Evolutionary conservation across 2,888 invertebrate genomes (phyloP).

Genomic region (Drosophila colorata): DNA sequence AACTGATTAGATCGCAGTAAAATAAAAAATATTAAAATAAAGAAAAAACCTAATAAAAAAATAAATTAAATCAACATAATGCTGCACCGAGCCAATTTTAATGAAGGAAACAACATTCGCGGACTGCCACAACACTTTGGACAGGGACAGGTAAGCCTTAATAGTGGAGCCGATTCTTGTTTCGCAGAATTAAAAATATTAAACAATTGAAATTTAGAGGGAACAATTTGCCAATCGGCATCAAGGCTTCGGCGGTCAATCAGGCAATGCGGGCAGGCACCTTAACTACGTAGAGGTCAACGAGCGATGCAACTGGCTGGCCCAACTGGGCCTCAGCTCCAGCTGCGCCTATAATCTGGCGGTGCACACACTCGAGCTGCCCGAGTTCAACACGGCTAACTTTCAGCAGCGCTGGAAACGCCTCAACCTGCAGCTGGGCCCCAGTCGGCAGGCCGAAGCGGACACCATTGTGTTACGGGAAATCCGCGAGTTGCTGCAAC

Average conservation of each 20-base stretch:
- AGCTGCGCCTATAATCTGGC: slow-evolving; percentile 31
- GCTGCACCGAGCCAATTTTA: not conserved
- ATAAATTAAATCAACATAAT: slow-evolving; percentile 2
- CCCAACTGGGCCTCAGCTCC: slow-evolving; percentile 1
- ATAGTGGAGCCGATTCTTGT: not conserved
- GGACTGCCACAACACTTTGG: not conserved
- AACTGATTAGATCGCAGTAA: not conserved
- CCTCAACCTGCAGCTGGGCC: not conserved
- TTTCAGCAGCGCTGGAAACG: slow-evolving; percentile 7
- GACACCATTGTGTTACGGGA: slow-evolving; percentile 1
- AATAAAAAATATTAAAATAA: not conserved
- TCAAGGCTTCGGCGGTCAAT: rapidly evolving
- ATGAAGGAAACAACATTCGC: not conserved
- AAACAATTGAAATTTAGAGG: not conserved
- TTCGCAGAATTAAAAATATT: too few species aligned
- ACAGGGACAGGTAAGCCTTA: slow-evolving; percentile 3
- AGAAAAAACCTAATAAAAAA: too few species aligned
- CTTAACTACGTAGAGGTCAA: not conserved
- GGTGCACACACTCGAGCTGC: not conserved
- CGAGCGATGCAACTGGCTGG: slow-evolving; percentile 18
- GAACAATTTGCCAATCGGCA: not conserved
- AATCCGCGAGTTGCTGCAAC: slow-evolving; percentile 10
- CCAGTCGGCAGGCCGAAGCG: not conserved
- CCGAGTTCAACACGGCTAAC: not conserved
- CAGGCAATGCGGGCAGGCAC: not conserved